Percentiles rank a stretch among this genome's conserved stretches.
These are phyloP conservation scores for Xiphorhynchus elegans DNA, from an alignment of 2,113 vertebrate species.

Conservation along the genomic window DNA sequence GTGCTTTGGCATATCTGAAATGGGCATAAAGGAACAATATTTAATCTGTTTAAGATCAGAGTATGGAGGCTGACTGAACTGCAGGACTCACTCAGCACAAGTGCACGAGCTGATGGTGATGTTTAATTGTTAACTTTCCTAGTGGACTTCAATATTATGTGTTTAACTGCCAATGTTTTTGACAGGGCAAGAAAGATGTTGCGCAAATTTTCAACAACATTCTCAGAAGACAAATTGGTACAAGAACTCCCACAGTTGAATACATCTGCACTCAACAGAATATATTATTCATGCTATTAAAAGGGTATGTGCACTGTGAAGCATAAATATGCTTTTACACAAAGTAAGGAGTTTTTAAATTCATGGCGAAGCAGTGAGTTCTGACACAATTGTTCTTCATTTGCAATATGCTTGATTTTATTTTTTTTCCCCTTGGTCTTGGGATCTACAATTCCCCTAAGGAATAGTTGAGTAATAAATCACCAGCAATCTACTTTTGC, in stretches of 20 bases:
- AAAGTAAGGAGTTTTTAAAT: neutral
- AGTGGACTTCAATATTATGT: neutral
- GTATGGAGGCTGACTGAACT: neutral
- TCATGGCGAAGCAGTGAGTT: neutral
- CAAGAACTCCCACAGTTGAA: constrained; percentile 94
- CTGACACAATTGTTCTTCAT: neutral
- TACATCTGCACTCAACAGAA: constrained; percentile 98
- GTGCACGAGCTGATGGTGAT: neutral
- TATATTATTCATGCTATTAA: constrained; percentile 96
- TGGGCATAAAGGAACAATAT: neutral
- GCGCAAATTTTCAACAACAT: constrained; percentile 99
- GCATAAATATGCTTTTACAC: neutral
- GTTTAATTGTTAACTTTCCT: neutral
- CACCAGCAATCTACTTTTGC: neutral
- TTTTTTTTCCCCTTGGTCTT: neutral
- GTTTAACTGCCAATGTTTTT: constrained; percentile 63
- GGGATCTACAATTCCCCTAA: neutral
- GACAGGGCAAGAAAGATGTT: constrained; percentile 96
- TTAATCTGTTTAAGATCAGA: neutral
- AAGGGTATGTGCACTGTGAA: constrained; percentile 83
- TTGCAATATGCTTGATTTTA: neutral
- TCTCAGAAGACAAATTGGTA: constrained; percentile 94
- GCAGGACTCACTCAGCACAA: neutral
- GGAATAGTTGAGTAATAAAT: neutral
- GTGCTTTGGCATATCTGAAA: neutral